Evolutionary conservation across 2,888 invertebrate species (phyloP), one percentile per base, ranked within the genome.

Genomic region (Drosophila seclusa): DNA sequence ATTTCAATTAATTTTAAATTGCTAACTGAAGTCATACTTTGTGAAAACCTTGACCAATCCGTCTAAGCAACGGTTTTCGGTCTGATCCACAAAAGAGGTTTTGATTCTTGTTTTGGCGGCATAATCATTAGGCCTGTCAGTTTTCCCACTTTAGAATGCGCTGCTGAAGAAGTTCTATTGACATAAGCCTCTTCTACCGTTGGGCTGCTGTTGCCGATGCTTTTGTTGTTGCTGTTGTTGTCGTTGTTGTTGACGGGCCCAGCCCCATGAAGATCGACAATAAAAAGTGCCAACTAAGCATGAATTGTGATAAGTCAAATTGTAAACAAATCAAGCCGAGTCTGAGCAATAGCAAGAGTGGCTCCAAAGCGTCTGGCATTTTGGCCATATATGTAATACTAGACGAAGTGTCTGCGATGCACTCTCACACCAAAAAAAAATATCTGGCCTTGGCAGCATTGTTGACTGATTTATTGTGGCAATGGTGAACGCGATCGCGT

Each of bases 81-180:
- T 5, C 38, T 31, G 54, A n/a, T 18, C 36, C 50, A 8, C 48
- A 24, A 34, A 40, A 45, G 54, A 29, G n/a, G 31, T n/a, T n/a
- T 18, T 48, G 18, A 42, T 38, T 27, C 61, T 61, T 61, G 61
- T 40, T 67, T 59, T 65, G 68, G 45, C 49, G 62, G 64, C 34
- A 13, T 62, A 36, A 89, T 89, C 87, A 90, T 90, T 87, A 89
- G 69, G 73, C 64, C 73, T 89, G 90, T 90, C 87, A 84, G 71
- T 77, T 82, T 84, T 74, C 61, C 74, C 73, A 85, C 82, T 90
- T 90, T 73, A 76, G 59, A 75, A 48, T 67, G 72, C 54, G 90
- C 87, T 87, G 87, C 87, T 87, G 87, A 87, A 87, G 87, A 89
- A 87, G 87, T 87, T 89, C 88, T 78, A 89, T 89, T 89, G 86